Evolutionary conservation across 2,797 vertebrate genomes (phyloP), one percentile per base, ranked within the genome.

Genomic region (Pangasius sanitwongsei): DNA sequence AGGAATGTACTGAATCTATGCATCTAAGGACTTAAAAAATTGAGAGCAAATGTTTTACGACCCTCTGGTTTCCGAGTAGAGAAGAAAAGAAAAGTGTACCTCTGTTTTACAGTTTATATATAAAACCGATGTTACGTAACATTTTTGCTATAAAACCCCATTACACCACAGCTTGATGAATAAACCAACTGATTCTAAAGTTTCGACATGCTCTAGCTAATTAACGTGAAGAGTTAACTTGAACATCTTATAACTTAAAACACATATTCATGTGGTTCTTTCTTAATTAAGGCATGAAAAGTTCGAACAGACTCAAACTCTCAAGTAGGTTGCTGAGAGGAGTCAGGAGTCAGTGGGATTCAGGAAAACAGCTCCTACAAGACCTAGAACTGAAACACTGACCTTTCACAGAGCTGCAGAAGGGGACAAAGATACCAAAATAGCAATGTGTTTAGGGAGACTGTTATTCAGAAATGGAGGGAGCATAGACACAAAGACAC

Each of bases 371-470:
- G 16, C 41, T 67, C 28, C 41, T 31, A 67, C 15, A 31, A 67
- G 28, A 69, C 41, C 63, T 67, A 50, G 16, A 84, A 50, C 44
- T 50, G 83, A 84, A 85, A 53, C 69, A 53, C 28, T 85, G 83
- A 85, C 65, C 63, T 69, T 69, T 85, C 18, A 31, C 44, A 23
- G 63, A 67, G 63, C 16, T 84, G 41, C 16, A 69, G 63, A 67
- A 67, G 18, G 16, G 28, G 28, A 53, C 28, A 69, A 20, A 20
- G 25, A 67, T 84, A 67, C 44, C n/a, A 67, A 53, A 84, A 69
- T 63, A 83, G 81, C 57, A 5, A 2, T 48, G 59, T n/a, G 59
- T 63, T 28, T 28, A 41, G 78, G 53, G 53, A 57, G 55, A 41
- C 55, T 82, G 16, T 41, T 59, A 20, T 31, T 80, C 44, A 77